These are phyloP conservation scores for Pandemis cinnamomeana DNA, from an alignment of 2,888 invertebrate species.

Conservation along the genomic window DNA sequence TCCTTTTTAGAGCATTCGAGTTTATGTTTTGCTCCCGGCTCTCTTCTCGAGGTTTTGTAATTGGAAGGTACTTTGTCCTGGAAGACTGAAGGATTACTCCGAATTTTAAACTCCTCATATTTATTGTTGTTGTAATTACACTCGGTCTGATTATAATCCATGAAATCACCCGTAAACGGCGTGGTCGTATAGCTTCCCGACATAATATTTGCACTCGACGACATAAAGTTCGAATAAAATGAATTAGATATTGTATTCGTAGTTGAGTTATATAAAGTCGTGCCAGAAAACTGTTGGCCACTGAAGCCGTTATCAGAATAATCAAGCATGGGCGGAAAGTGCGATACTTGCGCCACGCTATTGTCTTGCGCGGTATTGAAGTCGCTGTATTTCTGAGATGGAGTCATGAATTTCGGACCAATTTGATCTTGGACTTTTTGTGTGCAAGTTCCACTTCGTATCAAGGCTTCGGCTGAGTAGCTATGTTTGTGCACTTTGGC, in stretches of 20 bases:
- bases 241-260: constrained; percentile 79
- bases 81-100: constrained; percentile 66
- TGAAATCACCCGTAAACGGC: constrained; percentile 73
- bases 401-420: constrained; percentile 65
- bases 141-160: constrained; percentile 78
- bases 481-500: constrained; percentile 74
- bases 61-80: constrained; percentile 68
- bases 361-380: constrained; percentile 69
- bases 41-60: constrained; percentile 72
- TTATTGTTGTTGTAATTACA: constrained; percentile 77
- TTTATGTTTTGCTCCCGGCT: constrained; percentile 76
- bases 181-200: constrained; percentile 71
- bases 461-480: constrained; percentile 77
- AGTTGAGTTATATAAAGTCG: constrained; percentile 75
- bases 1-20: constrained; percentile 80
- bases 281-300: constrained; percentile 76
- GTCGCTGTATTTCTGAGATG: constrained; percentile 73
- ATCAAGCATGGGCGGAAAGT: constrained; percentile 77
- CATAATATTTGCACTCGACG: constrained; percentile 74
- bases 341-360: constrained; percentile 78
- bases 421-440: constrained; percentile 70
- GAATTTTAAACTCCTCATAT: constrained; percentile 77
- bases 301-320: constrained; percentile 75
- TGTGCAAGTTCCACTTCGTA: constrained; percentile 71
- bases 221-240: constrained; percentile 79